Base-by-base conservation (phyloP, 2,113 vertebrate species). In the Typhlomys cinereus region DNA sequence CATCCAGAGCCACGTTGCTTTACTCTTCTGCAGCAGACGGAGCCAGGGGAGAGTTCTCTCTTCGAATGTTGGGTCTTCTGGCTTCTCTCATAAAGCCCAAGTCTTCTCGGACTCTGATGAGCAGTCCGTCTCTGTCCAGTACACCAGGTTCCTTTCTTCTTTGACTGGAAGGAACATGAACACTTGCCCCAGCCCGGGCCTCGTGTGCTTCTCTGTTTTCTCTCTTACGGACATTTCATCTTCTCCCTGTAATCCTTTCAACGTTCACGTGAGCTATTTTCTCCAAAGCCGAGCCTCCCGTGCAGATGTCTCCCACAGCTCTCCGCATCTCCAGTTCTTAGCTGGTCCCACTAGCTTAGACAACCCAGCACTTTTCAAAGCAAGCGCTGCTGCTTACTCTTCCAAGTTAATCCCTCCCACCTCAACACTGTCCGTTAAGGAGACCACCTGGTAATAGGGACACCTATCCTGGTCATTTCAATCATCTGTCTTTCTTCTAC, bases 71-170 rank as follows among this genome's bases (percentile, higher is more conserved):
- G 15, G 41, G n/a, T 64, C n/a, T 48, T 67, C 69, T 79, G 11
- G 64, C 15, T n/a, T 41, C 52, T 59, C 0, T 57, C 4, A 39
- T 23, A 4, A 15, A 66, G 48, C 17, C 39, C 4, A 3, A 4
- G 5, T 36, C 69, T 18, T 44, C 48, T 81, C 44, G 3, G 2
- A 3, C 54, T 52, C 21, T 25, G 15, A 21, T 61, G 41, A 13
- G 6, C 69, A 34, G 59, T 34, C 46, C 62, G 0, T 15, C 62
- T 52, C 54, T 41, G 21, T 80, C 36, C 44, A 67, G 13, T 7
- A 10, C 17, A 1, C 12, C 2, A 4, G 29, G n/a, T 69, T 61
- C 23, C 91, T 57, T 36, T 70, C 64, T 86, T n/a, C 10, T 29
- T 23, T 13, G 1, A 1, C 8, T n/a, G 0, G 7, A 36, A 29